Base-by-base conservation (phyloP, 1,140 invertebrate species). In the Vanessa atalanta region DNA sequence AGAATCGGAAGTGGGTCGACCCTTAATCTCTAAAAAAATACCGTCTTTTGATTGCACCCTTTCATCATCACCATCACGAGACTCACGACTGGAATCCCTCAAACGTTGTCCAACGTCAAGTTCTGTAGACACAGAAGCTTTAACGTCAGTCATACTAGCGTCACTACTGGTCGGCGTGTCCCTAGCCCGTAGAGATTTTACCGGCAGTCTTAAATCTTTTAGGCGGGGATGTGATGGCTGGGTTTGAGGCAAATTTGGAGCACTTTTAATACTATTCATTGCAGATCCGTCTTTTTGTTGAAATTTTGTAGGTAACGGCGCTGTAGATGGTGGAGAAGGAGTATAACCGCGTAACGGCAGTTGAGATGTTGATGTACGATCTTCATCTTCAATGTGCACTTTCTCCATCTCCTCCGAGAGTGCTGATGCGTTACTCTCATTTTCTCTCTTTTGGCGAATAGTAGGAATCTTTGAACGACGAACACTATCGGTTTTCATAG, bases 261-360 rank as follows among this genome's bases (percentile, higher is more conserved):
- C 95, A 87, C 96, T 97, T 78, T 95, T 94, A 48, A 96, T 96
- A 80, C 96, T 96, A 83, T 96, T 95, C 94, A 96, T 95, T 51
- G 95, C 94, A 79, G 95, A 93, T 50, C 95, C 94, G 77, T 95
- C 95, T 82, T 95, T 96, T 79, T 96, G 96, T 76, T 94, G 94
- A 91, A 97, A 97, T 88, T 97, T 97, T 72, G 96, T 95, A 3
- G 96, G 96, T 72, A 97, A 88, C 15, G 96, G 96, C 2, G 96
- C 96, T 14, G 96, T 97, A 26, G 96, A 96, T 23, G 96, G 96
- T 16, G 96, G 96, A 14, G 96, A 96, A 11, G 96, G 96, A 3
- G 96, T 96, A 77, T 95, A 96, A 14, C 95, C 94, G 60, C 95
- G 90, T 12, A 94, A 84, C 9, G 94, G 94, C 9, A 93, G 70